phyloP scores from a whole-genome alignment of 2,888 invertebrate genomes.

The Trichacis sp. region DNA sequence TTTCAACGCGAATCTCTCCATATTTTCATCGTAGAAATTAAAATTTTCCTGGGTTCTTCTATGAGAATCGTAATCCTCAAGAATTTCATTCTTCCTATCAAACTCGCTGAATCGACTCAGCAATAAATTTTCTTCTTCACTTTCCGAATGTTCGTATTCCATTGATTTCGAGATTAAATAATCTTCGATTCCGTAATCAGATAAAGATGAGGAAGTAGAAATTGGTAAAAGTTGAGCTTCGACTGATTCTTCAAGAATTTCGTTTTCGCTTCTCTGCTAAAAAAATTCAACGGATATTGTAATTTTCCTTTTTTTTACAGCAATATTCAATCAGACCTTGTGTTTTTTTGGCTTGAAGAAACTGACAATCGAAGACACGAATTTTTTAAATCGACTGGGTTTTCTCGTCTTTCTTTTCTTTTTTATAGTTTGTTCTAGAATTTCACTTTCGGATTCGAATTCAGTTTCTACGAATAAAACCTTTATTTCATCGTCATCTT shows the following conservation, averaged over 20 bases:
- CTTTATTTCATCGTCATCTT: constrained; percentile 53
- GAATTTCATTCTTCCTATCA: constrained; percentile 16
- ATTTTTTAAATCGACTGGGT: constrained; percentile 46
- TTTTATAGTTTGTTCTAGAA: not conserved
- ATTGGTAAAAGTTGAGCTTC: constrained; percentile 35
- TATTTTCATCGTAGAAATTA: constrained; percentile 6
- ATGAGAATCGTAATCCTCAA: constrained; percentile 46
- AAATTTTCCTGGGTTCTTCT: constrained; percentile 25
- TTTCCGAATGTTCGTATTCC: constrained; percentile 16
- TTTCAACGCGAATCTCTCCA: constrained; percentile 36
- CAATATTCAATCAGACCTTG: not conserved
- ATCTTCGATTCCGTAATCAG: not conserved
- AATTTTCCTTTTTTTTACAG: too few relatives aligned
- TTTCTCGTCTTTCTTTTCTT: constrained; percentile 28
- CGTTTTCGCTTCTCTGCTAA: not conserved
- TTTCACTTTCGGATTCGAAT: constrained; percentile 34
- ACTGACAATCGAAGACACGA: constrained; percentile 30
- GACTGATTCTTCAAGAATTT: not conserved
- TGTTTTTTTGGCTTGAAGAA: constrained; percentile 2
- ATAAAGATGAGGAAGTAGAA: constrained; percentile 34
- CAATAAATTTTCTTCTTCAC: not conserved
- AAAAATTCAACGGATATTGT: not conserved
- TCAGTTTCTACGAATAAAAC: constrained; percentile 51
- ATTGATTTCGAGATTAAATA: not conserved
- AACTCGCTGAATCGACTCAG: not conserved